Base-by-base conservation (phyloP, 2,797 vertebrate species). In the Hybognathus amarus region DNA sequence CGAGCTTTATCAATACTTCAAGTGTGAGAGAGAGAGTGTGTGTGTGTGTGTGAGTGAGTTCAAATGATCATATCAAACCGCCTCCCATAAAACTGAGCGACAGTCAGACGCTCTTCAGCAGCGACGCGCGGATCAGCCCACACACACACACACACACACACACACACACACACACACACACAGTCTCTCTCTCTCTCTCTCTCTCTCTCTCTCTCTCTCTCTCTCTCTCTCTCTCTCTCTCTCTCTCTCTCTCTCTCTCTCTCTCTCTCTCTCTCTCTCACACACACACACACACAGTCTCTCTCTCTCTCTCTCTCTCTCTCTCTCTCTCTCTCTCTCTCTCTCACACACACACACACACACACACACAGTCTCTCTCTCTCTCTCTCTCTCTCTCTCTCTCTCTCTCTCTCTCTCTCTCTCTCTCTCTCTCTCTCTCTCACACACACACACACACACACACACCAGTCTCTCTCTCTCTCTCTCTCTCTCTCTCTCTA, bases 241-340 rank as follows among this genome's bases (percentile, higher is more conserved):
- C n/a, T n/a, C n/a, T n/a, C n/a, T n/a, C n/a, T n/a, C n/a, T n/a
- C n/a, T n/a, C n/a, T n/a, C n/a, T n/a, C n/a, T n/a, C n/a, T n/a
- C n/a, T n/a, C n/a, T n/a, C n/a, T n/a, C n/a, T n/a, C n/a, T 42
- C 10, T 42, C 42, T 45, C 10, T 12, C 42, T 45, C 45, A 47
- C 64, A 11, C 64, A 64, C 80, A 11, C 82, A 87, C n/a, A 73
- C 1, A 33, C n/a, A 27, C 75, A 74, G n/a, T n/a, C n/a, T n/a
- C n/a, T n/a, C n/a, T n/a, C n/a, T n/a, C n/a, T n/a, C n/a, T n/a
- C n/a, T n/a, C n/a, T n/a, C n/a, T n/a, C n/a, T n/a, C n/a, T n/a
- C n/a, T n/a, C n/a, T n/a, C 64, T 2, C 42, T 2, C 45, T 15
- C 45, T 4, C 13, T 15, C 13, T 13, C 13, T 5, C 45, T 1